Percentiles rank a stretch among this genome's conserved stretches.
These are phyloP conservation scores for Lepidurus couesii DNA, from an alignment of 1,140 invertebrate species.

Conservation along the genomic window DNA sequence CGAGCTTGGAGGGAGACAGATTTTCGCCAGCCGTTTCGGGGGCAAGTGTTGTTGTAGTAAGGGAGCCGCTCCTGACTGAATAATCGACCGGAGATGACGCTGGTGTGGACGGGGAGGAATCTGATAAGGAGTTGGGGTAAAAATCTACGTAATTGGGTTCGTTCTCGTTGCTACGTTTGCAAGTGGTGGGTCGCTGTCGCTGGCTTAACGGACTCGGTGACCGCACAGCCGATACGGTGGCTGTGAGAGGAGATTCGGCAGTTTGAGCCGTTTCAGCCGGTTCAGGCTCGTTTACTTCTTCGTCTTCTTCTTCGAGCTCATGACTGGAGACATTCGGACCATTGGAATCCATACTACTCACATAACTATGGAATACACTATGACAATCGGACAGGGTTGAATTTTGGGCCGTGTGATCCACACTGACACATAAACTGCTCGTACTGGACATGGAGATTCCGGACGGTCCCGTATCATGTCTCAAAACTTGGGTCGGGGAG, in stretches of 20 bases:
- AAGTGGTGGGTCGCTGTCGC: background rate
- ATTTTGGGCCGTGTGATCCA: conserved; percentile 72
- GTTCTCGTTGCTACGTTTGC: conserved; percentile 15
- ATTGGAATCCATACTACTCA: conserved; percentile 35
- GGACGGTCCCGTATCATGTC: conserved; percentile 37
- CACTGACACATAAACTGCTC: conserved; percentile 36
- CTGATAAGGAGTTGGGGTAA: background rate
- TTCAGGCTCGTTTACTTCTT: conserved; percentile 35
- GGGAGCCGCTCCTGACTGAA: conserved; percentile 29
- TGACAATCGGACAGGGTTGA: conserved; percentile 47
- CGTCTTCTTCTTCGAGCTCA: conserved; percentile 36
- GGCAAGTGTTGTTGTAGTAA: background rate
- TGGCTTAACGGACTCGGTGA: conserved; percentile 23
- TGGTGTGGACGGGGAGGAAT: background rate
- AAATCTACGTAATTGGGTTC: background rate
- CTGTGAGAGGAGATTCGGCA: conserved; percentile 38
- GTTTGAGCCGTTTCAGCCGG: conserved; percentile 37
- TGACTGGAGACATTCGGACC: conserved; percentile 34
- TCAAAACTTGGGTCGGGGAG: conserved; percentile 19
- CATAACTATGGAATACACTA: conserved; percentile 35
- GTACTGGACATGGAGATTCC: conserved; percentile 38
- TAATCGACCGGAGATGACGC: conserved; percentile 23
- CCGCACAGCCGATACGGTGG: conserved; percentile 33
- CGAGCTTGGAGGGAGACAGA: conserved; percentile 24
- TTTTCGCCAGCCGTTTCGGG: background rate